Evolutionary conservation across 1,140 invertebrate genomes (phyloP).

Genomic region (Euwallacea similis): DNA sequence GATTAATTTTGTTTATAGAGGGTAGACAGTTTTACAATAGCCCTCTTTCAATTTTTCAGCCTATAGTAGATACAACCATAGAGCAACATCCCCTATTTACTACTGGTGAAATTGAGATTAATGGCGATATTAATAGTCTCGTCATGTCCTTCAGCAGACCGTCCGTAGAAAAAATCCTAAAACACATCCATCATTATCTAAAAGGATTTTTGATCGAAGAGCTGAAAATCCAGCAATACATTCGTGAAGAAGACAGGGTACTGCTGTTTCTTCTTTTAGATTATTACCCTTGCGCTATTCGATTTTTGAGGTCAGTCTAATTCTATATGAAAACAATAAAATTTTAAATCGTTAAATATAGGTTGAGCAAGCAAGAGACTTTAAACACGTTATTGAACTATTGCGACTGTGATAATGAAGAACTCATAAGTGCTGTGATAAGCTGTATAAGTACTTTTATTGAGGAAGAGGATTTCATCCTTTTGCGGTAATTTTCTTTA

Average conservation of each 20-base stretch:
- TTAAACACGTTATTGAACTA: slow-evolving; percentile 39
- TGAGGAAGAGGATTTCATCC: slow-evolving; percentile 33
- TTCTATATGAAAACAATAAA: neutral
- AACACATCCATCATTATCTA: slow-evolving; percentile 32
- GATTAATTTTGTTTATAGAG: slow-evolving; percentile 4
- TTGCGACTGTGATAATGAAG: slow-evolving; percentile 43
- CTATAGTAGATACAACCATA: neutral
- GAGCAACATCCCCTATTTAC: slow-evolving; percentile 35
- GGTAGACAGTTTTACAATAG: neutral
- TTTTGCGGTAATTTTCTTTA: slow-evolving; percentile 19
- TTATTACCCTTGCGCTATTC: slow-evolving; percentile 42
- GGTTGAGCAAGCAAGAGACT: slow-evolving; percentile 40
- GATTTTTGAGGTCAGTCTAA: slow-evolving; percentile 29
- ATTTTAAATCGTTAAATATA: neutral
- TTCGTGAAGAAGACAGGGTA: slow-evolving; percentile 36
- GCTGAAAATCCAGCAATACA: slow-evolving; percentile 34
- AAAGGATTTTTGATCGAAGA: slow-evolving; percentile 37
- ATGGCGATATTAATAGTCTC: slow-evolving; percentile 23
- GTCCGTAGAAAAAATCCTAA: slow-evolving; percentile 33
- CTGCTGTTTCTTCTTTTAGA: slow-evolving; percentile 37
- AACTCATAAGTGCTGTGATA: slow-evolving; percentile 44
- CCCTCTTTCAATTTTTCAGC: slow-evolving; percentile 9
- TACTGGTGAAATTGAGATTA: slow-evolving; percentile 37
- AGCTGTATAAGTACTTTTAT: slow-evolving; percentile 44
- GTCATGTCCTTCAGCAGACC: slow-evolving; percentile 26